These are phyloP conservation scores for Tubulanus polymorphus DNA, from an alignment of 2,888 invertebrate species.

Conservation along the genomic window DNA sequence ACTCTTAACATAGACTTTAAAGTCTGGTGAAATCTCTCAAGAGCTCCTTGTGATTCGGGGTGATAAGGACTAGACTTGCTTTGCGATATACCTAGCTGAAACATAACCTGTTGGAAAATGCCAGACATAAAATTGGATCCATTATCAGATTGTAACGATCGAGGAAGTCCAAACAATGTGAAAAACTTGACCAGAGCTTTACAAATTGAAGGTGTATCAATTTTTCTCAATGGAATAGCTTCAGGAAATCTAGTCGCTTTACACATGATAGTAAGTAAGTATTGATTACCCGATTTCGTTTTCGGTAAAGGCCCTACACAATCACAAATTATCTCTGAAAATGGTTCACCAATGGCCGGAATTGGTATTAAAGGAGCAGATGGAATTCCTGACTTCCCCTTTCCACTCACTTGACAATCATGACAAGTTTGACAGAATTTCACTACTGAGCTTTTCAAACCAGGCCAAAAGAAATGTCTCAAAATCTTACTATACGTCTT, in stretches of 20 bases:
- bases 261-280: background rate
- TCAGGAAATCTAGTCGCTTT: background rate
- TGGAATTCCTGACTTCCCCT: no score
- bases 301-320: constrained; percentile 18
- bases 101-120: constrained; percentile 16
- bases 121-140: constrained; percentile 22
- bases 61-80: constrained; percentile 19
- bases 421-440: background rate
- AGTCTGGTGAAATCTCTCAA: constrained; percentile 22
- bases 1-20: constrained; percentile 22
- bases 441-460: background rate
- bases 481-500: background rate
- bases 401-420: background rate
- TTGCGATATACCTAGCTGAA: constrained; percentile 15
- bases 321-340: constrained; percentile 18
- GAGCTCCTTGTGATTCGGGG: constrained; percentile 18
- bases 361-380: constrained; percentile 3
- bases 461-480: constrained; percentile 1
- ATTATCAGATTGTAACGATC: constrained; percentile 17
- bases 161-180: constrained; percentile 18
- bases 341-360: constrained; percentile 18
- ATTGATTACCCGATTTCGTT: constrained; percentile 16
- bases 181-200: constrained; percentile 19
- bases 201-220: constrained; percentile 17
- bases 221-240: constrained; percentile 4